Evolutionary conservation across 2,888 invertebrate species (phyloP).

Genomic region (Marronus borbonicus): DNA sequence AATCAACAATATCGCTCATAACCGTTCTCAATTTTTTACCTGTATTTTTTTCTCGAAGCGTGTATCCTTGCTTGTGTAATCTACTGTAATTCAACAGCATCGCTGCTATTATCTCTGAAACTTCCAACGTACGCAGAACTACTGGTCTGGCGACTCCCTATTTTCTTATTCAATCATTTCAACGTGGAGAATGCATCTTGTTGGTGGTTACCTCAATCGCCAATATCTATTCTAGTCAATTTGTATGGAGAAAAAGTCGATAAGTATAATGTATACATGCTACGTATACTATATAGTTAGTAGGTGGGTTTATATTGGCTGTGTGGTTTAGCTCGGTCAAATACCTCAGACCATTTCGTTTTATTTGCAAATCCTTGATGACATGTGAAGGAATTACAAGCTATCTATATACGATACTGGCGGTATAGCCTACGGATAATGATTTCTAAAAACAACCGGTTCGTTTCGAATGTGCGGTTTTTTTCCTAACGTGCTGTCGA

Average conservation of each 20-base stretch:
- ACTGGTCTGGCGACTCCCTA: conserved; percentile 40
- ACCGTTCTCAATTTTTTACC: neutral
- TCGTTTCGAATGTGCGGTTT: conserved; percentile 23
- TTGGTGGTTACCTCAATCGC: conserved; percentile 25
- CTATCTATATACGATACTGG: conserved; percentile 32
- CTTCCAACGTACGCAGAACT: conserved; percentile 8
- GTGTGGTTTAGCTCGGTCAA: conserved; percentile 32
- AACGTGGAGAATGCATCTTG: conserved; percentile 10
- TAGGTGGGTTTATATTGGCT: conserved; percentile 22
- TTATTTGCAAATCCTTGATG: conserved; percentile 35
- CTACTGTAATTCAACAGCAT: conserved; percentile 19
- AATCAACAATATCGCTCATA: neutral
- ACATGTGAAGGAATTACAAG: conserved; percentile 45
- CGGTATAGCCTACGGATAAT: conserved; percentile 17
- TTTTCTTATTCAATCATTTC: conserved; percentile 38
- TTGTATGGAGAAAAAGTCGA: conserved; percentile 30
- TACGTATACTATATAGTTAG: conserved; percentile 21
- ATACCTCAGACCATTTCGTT: conserved; percentile 11
- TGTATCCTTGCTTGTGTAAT: conserved; percentile 7
- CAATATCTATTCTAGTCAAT: conserved; percentile 21
- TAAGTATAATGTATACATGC: conserved; percentile 22
- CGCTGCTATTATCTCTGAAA: neutral
- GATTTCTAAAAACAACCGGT: conserved; percentile 39
- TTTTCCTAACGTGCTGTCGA: conserved; percentile 14
- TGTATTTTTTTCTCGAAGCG: neutral